These are phyloP conservation scores for Eilema griseolum DNA, from an alignment of 2,888 invertebrate species.

Conservation along the genomic window DNA sequence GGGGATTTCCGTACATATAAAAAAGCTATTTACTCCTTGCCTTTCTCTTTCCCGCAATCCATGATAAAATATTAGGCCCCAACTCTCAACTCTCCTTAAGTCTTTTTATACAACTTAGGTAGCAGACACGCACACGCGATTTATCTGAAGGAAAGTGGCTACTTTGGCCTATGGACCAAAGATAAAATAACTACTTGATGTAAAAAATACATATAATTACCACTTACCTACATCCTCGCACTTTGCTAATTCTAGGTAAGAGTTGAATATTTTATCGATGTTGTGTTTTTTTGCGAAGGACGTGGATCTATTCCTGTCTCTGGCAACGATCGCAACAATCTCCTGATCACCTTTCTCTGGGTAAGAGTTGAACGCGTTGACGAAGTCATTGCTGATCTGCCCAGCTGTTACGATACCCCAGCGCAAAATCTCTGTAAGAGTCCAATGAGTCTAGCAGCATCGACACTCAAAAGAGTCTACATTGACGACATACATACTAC, in stretches of 20 bases:
- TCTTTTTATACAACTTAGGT: too few relatives aligned
- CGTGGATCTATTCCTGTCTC: constrained; percentile 89
- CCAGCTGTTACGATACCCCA: constrained; percentile 96
- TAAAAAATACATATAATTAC: background rate
- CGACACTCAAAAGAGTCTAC: background rate
- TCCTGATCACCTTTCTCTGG: constrained; percentile 88
- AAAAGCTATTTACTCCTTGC: too few relatives aligned
- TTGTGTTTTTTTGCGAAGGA: constrained; percentile 91
- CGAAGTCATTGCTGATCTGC: constrained; percentile 94
- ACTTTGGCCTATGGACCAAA: too few relatives aligned
- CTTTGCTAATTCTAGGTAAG: constrained; percentile 91
- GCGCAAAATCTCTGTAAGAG: constrained; percentile 81
- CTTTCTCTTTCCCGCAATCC: too few relatives aligned
- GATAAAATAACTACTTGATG: background rate
- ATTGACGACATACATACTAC: too few relatives aligned
- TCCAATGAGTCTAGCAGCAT: background rate
- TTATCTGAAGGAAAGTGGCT: too few relatives aligned
- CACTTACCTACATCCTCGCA: constrained; percentile 92
- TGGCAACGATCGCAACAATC: constrained; percentile 92
- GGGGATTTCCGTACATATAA: too few relatives aligned
- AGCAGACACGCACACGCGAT: too few relatives aligned
- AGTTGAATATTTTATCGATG: constrained; percentile 90
- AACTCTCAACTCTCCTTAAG: too few relatives aligned
- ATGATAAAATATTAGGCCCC: too few relatives aligned
- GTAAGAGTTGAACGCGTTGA: constrained; percentile 89